Percentiles rank a stretch among this genome's conserved stretches.
Evolutionary conservation across 2,113 vertebrate genomes (phyloP).

Genomic region (Trinectes maculatus): DNA sequence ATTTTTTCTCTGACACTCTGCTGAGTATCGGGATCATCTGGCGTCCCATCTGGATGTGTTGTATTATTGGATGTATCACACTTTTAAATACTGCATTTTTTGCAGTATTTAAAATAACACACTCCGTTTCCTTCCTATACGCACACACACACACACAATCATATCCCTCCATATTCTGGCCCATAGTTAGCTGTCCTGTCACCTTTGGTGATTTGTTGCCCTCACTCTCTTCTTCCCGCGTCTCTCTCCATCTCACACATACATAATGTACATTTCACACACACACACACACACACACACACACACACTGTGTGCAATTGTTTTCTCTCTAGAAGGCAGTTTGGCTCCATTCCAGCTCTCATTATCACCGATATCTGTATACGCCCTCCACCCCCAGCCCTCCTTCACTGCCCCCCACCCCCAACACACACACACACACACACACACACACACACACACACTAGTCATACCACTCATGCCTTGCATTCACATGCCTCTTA

Average conservation of each 20-base stretch:
- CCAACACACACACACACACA: slow-evolving; percentile 11
- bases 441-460: slow-evolving; percentile 23
- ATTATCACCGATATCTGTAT: slow-evolving; percentile 80
- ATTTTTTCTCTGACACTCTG: too few relatives aligned
- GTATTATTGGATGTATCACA: too few relatives aligned
- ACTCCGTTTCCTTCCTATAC: slow-evolving; percentile 1
- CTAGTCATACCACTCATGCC: slow-evolving; percentile 34
- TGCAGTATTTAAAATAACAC: neutral
- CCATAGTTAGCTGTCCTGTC: slow-evolving; percentile 34
- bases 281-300: slow-evolving; percentile 39
- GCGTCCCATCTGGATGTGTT: too few relatives aligned
- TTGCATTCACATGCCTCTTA: slow-evolving; percentile 63
- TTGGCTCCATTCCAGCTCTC: slow-evolving; percentile 78
- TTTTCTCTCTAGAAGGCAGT: slow-evolving; percentile 72
- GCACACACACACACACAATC: neutral
- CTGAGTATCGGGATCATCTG: too few relatives aligned
- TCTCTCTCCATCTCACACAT: slow-evolving; percentile 38
- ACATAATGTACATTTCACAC: slow-evolving; percentile 43
- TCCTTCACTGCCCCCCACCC: slow-evolving; percentile 37
- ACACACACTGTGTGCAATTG: slow-evolving; percentile 58
- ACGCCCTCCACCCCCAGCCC: slow-evolving; percentile 42
- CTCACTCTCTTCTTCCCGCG: slow-evolving; percentile 28
- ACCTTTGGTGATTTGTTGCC: slow-evolving; percentile 41
- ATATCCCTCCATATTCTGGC: slow-evolving; percentile 18
- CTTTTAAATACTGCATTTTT: neutral